Percentiles rank a stretch among this genome's conserved stretches.
Evolutionary conservation across 2,888 invertebrate species (phyloP).

Genomic region (Latrodectus elegans): DNA sequence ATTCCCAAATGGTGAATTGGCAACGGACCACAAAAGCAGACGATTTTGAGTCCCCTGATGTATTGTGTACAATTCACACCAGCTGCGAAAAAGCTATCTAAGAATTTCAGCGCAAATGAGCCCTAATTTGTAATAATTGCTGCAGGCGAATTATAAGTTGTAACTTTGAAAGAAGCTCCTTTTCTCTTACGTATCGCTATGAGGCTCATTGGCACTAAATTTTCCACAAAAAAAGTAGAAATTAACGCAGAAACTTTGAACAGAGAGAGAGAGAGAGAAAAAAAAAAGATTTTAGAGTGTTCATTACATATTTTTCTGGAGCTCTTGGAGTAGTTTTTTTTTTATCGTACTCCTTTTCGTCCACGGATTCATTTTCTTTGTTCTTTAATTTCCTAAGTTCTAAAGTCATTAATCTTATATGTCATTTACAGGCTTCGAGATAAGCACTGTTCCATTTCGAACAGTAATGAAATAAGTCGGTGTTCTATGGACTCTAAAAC

Average conservation of each 20-base stretch:
- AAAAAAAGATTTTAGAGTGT: conserved; percentile 29
- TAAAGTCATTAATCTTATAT: conserved; percentile 51
- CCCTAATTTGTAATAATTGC: conserved; percentile 57
- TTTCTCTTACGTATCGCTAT: neutral
- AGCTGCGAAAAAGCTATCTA: neutral
- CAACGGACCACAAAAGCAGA: conserved; percentile 5
- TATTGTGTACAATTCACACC: neutral
- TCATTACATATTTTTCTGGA: conserved; percentile 64
- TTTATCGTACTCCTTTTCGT: conserved; percentile 15
- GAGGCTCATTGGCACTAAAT: conserved; percentile 16
- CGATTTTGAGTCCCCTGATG: neutral
- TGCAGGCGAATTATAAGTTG: conserved; percentile 23
- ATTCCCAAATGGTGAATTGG: neutral
- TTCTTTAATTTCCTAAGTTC: conserved; percentile 64
- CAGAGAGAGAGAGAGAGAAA: neutral
- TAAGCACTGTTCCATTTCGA: neutral
- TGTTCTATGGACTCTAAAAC: no score
- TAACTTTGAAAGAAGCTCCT: conserved; percentile 2
- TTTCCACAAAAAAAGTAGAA: conserved; percentile 36
- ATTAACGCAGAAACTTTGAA: conserved; percentile 45
- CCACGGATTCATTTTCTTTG: conserved; percentile 56
- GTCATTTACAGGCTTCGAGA: conserved; percentile 60
- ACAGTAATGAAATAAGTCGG: no score
- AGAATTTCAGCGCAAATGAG: conserved; percentile 28
- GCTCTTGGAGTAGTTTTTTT: conserved; percentile 25